Percentiles rank a stretch among this genome's conserved stretches.
These are phyloP conservation scores for Syrrhaptes paradoxus DNA, from an alignment of 2,113 vertebrate genomes.

Conservation along the genomic window DNA sequence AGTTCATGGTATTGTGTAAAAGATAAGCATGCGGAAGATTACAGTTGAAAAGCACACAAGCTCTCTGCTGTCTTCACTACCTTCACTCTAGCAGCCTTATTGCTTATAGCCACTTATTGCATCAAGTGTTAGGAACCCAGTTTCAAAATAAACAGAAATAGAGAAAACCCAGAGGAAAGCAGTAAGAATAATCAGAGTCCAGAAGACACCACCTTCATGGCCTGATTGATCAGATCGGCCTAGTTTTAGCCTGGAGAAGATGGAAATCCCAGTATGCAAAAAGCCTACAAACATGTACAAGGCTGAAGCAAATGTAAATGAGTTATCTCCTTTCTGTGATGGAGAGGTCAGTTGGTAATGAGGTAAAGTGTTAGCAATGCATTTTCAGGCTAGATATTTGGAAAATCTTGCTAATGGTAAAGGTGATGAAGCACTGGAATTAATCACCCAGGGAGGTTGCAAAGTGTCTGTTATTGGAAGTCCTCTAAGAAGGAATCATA, in stretches of 20 bases:
- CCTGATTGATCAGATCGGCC: background rate
- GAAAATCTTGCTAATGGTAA: background rate
- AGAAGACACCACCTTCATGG: background rate
- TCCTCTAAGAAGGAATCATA: background rate
- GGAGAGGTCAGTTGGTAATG: background rate
- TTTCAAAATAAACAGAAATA: background rate
- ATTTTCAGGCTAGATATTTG: background rate
- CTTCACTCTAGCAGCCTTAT: background rate
- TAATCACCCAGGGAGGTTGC: background rate
- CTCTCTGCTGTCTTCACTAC: background rate
- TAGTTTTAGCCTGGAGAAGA: background rate
- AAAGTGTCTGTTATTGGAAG: background rate
- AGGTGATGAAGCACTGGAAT: background rate
- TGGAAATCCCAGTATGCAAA: background rate
- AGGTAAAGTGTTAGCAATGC: background rate
- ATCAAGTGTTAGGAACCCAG: background rate
- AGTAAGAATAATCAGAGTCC: background rate
- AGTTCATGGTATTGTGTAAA: background rate
- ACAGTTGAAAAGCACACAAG: background rate
- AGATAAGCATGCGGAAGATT: background rate
- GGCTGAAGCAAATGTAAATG: background rate
- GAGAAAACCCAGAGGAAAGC: background rate
- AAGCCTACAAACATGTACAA: background rate
- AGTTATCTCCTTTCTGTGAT: background rate
- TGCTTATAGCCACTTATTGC: background rate